Evolutionary conservation across 1,140 invertebrate genomes (phyloP), one percentile per base, ranked within the genome.

Genomic region (Drosophila ogumai): DNA sequence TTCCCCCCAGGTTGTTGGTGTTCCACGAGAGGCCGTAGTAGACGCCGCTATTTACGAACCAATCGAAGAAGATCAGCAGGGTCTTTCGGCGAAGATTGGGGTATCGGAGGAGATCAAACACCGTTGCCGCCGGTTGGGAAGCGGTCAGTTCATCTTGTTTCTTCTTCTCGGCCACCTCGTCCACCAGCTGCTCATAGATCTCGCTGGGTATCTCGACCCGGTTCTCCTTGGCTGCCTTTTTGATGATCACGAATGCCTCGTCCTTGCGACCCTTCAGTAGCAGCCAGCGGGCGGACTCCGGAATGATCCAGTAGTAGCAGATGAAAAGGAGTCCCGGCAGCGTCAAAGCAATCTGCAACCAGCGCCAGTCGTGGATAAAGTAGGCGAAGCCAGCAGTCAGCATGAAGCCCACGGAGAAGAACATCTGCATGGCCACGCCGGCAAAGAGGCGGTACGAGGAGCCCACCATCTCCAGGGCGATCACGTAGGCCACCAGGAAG

Each of bases 21-120:
- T 96, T 97, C 94, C 97, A 96, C 0, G 96, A 96, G 3, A 98
- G 91, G 1, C 96, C 97, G 79, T 97, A 97, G 91, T 97, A 98
- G 6, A 96, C 95, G 41, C 96, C 95, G 71, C 95, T 96, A 81
- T 96, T 96, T 10, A 96, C 96, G 81, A 97, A 95, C 96, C 96
- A 97, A 82, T 96, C 95, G 86, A 96, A 97, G 91, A 97, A 97
- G 60, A 97, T 94, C 40, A 96, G 94, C 3, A 96, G 64, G 34
- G 96, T 95, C 78, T 96, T 95, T 19, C 94, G 94, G 22, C 96
- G 94, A 17, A 98, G 92, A 82, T 95, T 95, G 4, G 95, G 94
- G 86, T 95, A 95, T 54, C 94, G 94, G 56, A 97, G 95, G 15
- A 97, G 93, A 91, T 96, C 96, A 1, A 96, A 91, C 1, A 96